Conservation (phyloP, 2,888 invertebrate species). For the Drosophila buzzatii region DNA sequence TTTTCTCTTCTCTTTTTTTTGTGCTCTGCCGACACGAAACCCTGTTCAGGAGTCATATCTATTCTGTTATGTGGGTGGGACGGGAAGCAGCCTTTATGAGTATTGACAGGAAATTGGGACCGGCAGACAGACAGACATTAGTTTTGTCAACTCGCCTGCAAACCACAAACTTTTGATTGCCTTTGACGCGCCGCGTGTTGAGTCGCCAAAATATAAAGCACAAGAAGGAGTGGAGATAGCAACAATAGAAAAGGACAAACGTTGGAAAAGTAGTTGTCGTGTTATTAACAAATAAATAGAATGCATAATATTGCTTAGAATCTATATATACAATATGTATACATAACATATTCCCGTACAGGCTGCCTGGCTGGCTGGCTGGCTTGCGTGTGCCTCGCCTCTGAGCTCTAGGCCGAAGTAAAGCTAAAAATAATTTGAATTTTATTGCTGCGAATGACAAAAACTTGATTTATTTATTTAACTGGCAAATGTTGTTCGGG, state of each 20-base stretch:
- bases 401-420: conserved; percentile 44
- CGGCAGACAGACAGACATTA: conserved; percentile 52
- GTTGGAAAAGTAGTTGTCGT: conserved; percentile 54
- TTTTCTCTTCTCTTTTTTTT: conserved; percentile 34
- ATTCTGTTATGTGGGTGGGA: neutral
- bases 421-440: conserved; percentile 75
- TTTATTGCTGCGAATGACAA: conserved; percentile 72
- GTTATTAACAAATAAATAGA: conserved; percentile 65
- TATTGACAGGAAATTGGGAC: conserved; percentile 77
- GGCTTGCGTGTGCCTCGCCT: conserved; percentile 33
- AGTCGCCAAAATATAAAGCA: conserved; percentile 18
- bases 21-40: conserved; percentile 62
- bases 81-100: conserved; percentile 46
- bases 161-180: conserved; percentile 67
- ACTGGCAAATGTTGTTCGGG: neutral
- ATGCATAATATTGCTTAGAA: conserved; percentile 10
- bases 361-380: conserved; percentile 16
- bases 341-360: conserved; percentile 26
- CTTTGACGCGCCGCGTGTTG: conserved; percentile 59
- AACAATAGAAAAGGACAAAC: conserved; percentile 14
- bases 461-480: conserved; percentile 59
- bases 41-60: conserved; percentile 32
- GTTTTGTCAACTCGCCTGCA: conserved; percentile 30
- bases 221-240: neutral
- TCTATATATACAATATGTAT: conserved; percentile 5